A percentile compares a stretch with the other conserved stretches of the same genome.
phyloP scores from a whole-genome alignment of 2,113 vertebrate species.

The Pholis gunnellus region DNA sequence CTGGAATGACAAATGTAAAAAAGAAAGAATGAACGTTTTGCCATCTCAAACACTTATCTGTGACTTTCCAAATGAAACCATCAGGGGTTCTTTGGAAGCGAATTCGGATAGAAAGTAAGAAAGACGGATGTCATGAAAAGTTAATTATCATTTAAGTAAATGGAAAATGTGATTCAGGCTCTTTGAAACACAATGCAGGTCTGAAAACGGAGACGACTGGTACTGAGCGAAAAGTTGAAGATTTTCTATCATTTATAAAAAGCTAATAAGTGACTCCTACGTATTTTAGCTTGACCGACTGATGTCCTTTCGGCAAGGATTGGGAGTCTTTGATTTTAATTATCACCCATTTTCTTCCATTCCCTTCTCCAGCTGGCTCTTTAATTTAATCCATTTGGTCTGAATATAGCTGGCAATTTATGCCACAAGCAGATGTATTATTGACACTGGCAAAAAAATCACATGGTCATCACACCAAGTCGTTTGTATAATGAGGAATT shows the following conservation, averaged over 20 bases:
- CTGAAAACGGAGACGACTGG: slow-evolving; percentile 42
- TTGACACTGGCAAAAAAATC: slow-evolving; percentile 35
- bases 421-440: slow-evolving; percentile 16
- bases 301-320: slow-evolving; percentile 37
- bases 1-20: slow-evolving; percentile 33
- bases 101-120: slow-evolving; percentile 47
- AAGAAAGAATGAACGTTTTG: slow-evolving; percentile 42
- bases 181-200: slow-evolving; percentile 51
- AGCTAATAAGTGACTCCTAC: slow-evolving; percentile 39
- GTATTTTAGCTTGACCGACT: slow-evolving; percentile 22
- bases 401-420: background rate
- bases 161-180: slow-evolving; percentile 62
- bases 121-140: slow-evolving; percentile 61
- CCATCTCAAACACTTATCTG: slow-evolving; percentile 50
- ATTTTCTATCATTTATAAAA: slow-evolving; percentile 51
- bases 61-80: slow-evolving; percentile 64
- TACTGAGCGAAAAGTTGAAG: slow-evolving; percentile 36
- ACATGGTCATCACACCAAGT: slow-evolving; percentile 21
- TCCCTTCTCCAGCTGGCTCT: slow-evolving; percentile 23
- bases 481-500: slow-evolving; percentile 50
- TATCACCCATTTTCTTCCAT: slow-evolving; percentile 31
- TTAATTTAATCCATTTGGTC: slow-evolving; percentile 32
- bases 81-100: slow-evolving; percentile 33
- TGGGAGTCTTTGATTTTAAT: slow-evolving; percentile 54
- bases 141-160: slow-evolving; percentile 61